Conservation (phyloP, 2,888 invertebrate genomes). For the Leptura quadrifasciata region DNA sequence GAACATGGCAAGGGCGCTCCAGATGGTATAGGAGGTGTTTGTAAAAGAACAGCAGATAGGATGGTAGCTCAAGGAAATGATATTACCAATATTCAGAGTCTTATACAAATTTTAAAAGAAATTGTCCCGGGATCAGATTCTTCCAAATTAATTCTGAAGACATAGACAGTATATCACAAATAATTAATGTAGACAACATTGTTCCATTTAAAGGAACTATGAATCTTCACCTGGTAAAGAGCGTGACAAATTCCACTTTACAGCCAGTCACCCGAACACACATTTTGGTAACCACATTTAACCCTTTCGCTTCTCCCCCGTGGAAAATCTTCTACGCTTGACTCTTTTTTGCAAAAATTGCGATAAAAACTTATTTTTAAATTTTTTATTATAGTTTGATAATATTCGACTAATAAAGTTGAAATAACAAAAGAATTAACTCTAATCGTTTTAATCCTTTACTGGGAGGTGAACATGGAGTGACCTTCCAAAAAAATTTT, state of each 20-base stretch:
- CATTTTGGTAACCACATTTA: too few species aligned
- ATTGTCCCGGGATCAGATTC: background rate
- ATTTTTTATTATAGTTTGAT: too few species aligned
- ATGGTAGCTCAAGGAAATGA: background rate
- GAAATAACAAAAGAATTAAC: too few species aligned
- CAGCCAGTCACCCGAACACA: too few species aligned
- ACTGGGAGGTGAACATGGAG: too few species aligned
- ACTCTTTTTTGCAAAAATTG: too few species aligned
- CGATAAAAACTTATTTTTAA: too few species aligned
- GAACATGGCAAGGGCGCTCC: background rate
- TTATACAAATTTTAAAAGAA: background rate
- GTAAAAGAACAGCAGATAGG: background rate
- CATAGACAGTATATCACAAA: background rate
- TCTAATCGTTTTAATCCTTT: too few species aligned
- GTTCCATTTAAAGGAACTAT: background rate
- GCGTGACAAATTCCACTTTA: background rate
- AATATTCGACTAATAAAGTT: too few species aligned
- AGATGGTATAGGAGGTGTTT: background rate
- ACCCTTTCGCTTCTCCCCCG: too few species aligned
- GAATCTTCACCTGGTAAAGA: background rate
- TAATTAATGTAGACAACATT: background rate
- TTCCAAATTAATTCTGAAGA: background rate
- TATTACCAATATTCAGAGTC: background rate
- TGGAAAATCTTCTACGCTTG: too few species aligned
- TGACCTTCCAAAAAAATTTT: too few species aligned